Percentiles rank a stretch among this genome's conserved stretches.
These are phyloP conservation scores for Columba guinea DNA, from an alignment of 2,797 vertebrate species.

Conservation along the genomic window DNA sequence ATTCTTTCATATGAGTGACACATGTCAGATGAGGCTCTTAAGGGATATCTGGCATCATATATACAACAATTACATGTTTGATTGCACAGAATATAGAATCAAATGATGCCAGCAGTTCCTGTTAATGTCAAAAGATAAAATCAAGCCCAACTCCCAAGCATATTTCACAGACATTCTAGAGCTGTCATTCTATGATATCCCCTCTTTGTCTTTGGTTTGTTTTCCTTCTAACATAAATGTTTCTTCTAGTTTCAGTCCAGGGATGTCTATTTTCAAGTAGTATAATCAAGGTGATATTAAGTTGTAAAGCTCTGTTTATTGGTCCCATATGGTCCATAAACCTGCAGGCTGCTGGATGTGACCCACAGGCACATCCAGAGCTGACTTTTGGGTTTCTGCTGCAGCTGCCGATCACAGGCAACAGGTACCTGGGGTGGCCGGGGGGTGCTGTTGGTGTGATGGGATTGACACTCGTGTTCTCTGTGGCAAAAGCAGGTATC, in stretches of 20 bases:
- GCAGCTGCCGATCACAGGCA: neutral
- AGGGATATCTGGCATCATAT: slow-evolving; percentile 2
- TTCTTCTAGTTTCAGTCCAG: neutral
- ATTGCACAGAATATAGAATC: neutral
- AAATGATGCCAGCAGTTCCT: neutral
- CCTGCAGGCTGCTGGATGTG: neutral
- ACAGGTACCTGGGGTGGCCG: neutral
- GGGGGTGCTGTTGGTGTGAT: neutral
- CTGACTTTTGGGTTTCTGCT: neutral
- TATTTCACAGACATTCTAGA: neutral
- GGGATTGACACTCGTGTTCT: neutral
- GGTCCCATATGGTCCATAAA: neutral
- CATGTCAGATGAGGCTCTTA: slow-evolving; percentile 30
- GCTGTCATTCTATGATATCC: neutral
- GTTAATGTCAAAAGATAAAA: slow-evolving; percentile 12
- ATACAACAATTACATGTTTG: slow-evolving; percentile 34
- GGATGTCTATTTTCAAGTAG: neutral
- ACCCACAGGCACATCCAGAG: neutral
- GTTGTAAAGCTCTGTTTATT: neutral
- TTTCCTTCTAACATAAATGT: neutral
- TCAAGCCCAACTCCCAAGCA: neutral
- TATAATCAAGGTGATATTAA: neutral
- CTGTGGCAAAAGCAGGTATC: neutral
- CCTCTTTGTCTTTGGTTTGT: neutral
- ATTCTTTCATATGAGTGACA: neutral